Evolutionary conservation across 1,140 invertebrate genomes (phyloP), one percentile per base, ranked within the genome.

Genomic region (Eurytemora carolleeae): DNA sequence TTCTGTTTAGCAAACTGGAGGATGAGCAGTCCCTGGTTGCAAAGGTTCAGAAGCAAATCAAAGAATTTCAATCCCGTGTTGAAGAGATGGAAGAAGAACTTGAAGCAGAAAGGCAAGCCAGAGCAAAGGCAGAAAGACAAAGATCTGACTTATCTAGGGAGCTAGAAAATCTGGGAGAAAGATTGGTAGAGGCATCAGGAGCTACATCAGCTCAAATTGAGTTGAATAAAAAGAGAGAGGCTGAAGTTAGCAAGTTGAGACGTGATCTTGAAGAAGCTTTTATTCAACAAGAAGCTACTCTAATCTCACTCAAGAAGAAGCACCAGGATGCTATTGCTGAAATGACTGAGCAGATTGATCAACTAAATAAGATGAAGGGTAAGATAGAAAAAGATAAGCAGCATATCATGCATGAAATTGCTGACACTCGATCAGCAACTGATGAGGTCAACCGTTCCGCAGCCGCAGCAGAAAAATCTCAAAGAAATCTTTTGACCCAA

Each of bases 341-440:
- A n/a, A n/a, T n/a, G n/a, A 87, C 90, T 68, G 95, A 99, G 77
- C 94, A 98, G 78, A 89, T 98, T 71, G 95, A 98, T 77, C 91
- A 96, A 73, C 83, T 98, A 70, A 95, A 97, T 82, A 98, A 98
- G 76, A 81, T 90, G 71, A 98, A 97, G 79, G 87, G 87, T 73
- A 96, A 93, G 82, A 83, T 90, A 75, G 94, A 98, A 80, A 96
- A 96, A 77, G 92, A 96, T 75, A 89, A 90, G 70, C 82, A 85
- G 67, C 82, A 84, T 77, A 82, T 87, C 76, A 85, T 90, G 75
- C 83, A 83, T 72, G 92, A 97, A 77, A 78, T 92, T 71, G 94
- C 96, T 77, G 89, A 94, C 77, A 83, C 87, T 68, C 85, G 89
- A 68, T 82, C 83, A 66, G 81, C 85, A 67, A 81, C 88, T 71